phyloP scores from a whole-genome alignment of 2,113 vertebrate species.

The Actenoides hombroni region DNA sequence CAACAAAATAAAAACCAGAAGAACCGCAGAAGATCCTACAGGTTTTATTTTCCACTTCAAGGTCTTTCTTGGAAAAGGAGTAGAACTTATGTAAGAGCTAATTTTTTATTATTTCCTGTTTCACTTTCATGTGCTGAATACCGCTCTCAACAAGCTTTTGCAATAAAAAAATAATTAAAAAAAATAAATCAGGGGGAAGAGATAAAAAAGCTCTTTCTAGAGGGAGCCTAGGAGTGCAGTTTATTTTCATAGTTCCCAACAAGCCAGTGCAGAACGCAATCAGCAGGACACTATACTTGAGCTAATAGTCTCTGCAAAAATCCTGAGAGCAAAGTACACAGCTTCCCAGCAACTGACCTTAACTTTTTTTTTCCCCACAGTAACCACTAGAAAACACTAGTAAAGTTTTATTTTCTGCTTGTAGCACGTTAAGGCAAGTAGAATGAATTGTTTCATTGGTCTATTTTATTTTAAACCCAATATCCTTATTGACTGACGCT shows the following conservation, averaged over 20 bases:
- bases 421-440: neutral
- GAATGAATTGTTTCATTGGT: neutral
- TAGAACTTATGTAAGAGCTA: accelerated
- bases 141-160: neutral
- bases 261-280: neutral
- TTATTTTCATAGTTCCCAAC: neutral
- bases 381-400: neutral
- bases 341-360: neutral
- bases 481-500: neutral
- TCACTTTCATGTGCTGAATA: neutral
- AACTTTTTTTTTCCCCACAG: accelerated
- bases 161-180: neutral
- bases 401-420: neutral
- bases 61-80: neutral
- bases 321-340: neutral
- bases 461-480: neutral
- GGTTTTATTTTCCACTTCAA: neutral
- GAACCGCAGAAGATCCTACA: neutral
- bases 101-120: neutral
- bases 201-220: neutral
- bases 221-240: accelerated
- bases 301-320: neutral
- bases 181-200: accelerated
- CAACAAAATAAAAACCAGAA: neutral
- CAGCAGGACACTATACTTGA: neutral